phyloP scores from a whole-genome alignment of 1,140 invertebrate species.

The Acromyrmex echinatior region DNA sequence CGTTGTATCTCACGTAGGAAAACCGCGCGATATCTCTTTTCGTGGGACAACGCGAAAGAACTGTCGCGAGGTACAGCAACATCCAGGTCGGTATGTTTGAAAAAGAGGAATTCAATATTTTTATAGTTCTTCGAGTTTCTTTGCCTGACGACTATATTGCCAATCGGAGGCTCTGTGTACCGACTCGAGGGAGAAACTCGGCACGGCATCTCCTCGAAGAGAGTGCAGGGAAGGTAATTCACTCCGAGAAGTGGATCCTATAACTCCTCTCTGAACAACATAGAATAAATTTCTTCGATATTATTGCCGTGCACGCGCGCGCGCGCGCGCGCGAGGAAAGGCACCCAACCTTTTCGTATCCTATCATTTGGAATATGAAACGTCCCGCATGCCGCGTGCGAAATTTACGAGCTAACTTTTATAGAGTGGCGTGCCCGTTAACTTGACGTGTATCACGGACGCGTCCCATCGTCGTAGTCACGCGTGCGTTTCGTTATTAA shows the following conservation, averaged over 20 bases:
- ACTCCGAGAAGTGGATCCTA: conserved; percentile 37
- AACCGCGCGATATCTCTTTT: neutral
- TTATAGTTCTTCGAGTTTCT: conserved; percentile 14
- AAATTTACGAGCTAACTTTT: conserved; percentile 59
- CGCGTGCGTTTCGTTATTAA: conserved; percentile 63
- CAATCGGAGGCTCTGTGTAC: conserved; percentile 16
- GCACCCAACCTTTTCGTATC: conserved; percentile 27
- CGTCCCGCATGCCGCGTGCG: conserved; percentile 47
- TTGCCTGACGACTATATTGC: conserved; percentile 12
- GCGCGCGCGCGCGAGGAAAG: conserved; percentile 14
- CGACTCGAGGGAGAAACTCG: neutral
- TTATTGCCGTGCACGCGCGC: conserved; percentile 44
- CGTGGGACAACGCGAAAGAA: neutral
- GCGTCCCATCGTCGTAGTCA: conserved; percentile 50
- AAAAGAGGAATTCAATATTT: conserved; percentile 31
- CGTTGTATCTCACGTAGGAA: neutral
- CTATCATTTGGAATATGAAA: conserved; percentile 55
- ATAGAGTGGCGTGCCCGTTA: conserved; percentile 49
- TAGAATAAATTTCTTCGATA: conserved; percentile 42
- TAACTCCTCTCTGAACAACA: conserved; percentile 41
- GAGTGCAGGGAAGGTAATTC: conserved; percentile 47
- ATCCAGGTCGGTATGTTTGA: neutral
- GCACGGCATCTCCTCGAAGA: neutral
- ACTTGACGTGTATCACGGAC: conserved; percentile 56
- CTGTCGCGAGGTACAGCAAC: neutral